Base-by-base conservation (phyloP, 2,113 vertebrate species). In the Siniperca knerii region DNA sequence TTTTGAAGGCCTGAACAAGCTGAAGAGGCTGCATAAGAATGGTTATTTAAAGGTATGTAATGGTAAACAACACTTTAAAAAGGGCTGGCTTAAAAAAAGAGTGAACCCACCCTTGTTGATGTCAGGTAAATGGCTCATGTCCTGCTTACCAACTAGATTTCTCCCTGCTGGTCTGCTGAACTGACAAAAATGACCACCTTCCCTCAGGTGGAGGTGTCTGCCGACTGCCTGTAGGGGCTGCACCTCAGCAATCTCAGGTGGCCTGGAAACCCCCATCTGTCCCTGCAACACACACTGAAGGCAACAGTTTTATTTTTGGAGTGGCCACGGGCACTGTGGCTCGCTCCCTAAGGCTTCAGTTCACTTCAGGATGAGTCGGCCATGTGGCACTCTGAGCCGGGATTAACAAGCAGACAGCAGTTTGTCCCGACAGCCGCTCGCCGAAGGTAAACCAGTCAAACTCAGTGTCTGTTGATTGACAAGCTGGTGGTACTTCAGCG, bases 251-350 rank as follows among this genome's bases (percentile, higher is more conserved):
- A 60, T 92, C 92, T 94, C 93, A 95, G 93, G 93, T 95, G 87
- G 89, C 88, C 85, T 85, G 92, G 93, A 95, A 92, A 87, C 86
- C 92, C 93, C 91, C 92, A 11, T 79, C 75, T 87, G 77, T 60
- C 87, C 76, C 64, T 86, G 86, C 90, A 93, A 87, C 89, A 91
- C 83, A 85, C 87, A 90, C 91, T 93, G 84, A 90, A 88, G 82
- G 86, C 87, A 89, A 87, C 83, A 68, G 84, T 79, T 94, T 94
- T 97, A 98, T 98, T 97, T 97, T 96, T 95, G 96, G 96, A 93
- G 87, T 1, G 25, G 66, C 85, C 87, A 55, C 85, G 33, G 87
- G 87, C 93, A 86, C 89, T 52, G 48, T 87, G 84, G 86, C 93
- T 93, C 89, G 62, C 84, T 89, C 91, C 92, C 92, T 57, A 81